Evolutionary conservation across 2,113 vertebrate genomes (phyloP).

Genomic region (Plotosus lineatus): DNA sequence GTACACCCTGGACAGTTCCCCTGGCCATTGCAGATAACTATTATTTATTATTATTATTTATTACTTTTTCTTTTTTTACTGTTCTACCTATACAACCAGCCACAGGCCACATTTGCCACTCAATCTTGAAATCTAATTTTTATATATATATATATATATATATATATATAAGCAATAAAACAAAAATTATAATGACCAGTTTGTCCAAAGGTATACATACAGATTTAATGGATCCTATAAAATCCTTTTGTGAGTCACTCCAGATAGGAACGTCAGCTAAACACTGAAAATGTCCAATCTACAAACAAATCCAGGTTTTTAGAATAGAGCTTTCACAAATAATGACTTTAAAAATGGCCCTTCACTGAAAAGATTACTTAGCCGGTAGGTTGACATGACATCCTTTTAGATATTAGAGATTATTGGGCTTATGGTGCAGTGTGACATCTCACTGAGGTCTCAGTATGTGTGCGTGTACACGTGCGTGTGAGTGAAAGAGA

Average conservation of each 20-base stretch:
- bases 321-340: neutral
- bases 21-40: no score
- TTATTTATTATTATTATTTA: neutral
- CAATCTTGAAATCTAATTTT: neutral
- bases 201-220: neutral
- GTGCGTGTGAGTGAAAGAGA: conserved; percentile 73
- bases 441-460: conserved; percentile 73
- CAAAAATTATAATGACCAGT: neutral
- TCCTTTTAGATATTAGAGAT: conserved; percentile 63
- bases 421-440: conserved; percentile 64
- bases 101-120: neutral
- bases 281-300: neutral
- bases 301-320: conserved; percentile 48
- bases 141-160: no score
- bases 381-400: conserved; percentile 57
- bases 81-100: neutral
- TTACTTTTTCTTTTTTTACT: neutral
- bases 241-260: neutral
- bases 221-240: neutral
- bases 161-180: no score
- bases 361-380: conserved; percentile 22
- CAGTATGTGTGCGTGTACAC: conserved; percentile 70
- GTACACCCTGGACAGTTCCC: no score
- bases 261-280: neutral
- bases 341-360: neutral